Percentiles rank a stretch among this genome's conserved stretches.
These are phyloP conservation scores for Entelurus aequoreus DNA, from an alignment of 2,113 vertebrate species.

Conservation along the genomic window DNA sequence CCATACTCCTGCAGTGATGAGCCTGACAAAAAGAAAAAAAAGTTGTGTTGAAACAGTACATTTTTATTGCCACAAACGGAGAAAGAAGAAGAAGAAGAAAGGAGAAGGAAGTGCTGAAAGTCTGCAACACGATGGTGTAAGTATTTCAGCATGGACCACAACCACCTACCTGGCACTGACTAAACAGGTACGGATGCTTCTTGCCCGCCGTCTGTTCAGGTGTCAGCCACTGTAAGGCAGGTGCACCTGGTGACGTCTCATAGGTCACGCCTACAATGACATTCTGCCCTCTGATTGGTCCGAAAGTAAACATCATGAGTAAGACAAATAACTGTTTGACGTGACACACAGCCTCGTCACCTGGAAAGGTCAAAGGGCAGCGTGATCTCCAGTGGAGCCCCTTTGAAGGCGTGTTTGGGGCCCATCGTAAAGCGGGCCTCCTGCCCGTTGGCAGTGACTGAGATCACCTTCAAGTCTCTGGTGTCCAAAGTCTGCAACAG, in stretches of 20 bases:
- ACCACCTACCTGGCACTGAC: conserved; percentile 78
- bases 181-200: conserved; percentile 90
- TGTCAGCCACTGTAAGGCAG: conserved; percentile 91
- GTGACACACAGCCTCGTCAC: conserved; percentile 59
- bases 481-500: conserved; percentile 83
- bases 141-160: neutral
- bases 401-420: conserved; percentile 84
- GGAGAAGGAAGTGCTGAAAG: neutral
- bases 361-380: conserved; percentile 85
- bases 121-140: too few species aligned
- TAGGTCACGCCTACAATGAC: conserved; percentile 85
- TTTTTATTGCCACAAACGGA: neutral
- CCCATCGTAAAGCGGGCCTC: conserved; percentile 78
- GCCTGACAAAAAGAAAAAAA: conserved; percentile 66
- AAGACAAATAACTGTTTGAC: neutral
- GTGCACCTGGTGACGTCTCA: conserved; percentile 84
- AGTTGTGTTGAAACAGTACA: too few species aligned
- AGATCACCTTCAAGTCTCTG: conserved; percentile 78
- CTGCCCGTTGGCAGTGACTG: conserved; percentile 81
- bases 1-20: conserved; percentile 88
- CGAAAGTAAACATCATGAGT: conserved; percentile 1
- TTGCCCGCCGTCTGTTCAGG: conserved; percentile 93
- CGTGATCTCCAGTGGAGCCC: conserved; percentile 80
- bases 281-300: conserved; percentile 83
- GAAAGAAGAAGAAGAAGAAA: neutral